Base-by-base conservation (phyloP, 2,113 vertebrate genomes). In the Microcebus griseorufus region DNA sequence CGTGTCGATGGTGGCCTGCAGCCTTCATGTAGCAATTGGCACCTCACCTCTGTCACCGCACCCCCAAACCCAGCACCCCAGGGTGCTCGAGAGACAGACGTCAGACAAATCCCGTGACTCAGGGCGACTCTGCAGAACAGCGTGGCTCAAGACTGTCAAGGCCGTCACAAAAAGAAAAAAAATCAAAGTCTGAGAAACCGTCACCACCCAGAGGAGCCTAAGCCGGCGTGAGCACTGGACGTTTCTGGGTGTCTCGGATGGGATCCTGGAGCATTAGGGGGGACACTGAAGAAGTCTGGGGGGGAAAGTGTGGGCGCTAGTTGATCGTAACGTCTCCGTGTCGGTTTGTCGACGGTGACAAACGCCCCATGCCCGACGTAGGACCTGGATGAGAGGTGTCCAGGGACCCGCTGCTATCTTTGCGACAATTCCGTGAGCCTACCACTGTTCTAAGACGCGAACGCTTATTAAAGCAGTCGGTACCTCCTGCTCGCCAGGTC, bases 1-100 rank as follows among this genome's bases (percentile, higher is more conserved):
- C n/a, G 20, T 9, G 11, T 0, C 2, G 5, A 22, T 20, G 6
- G 12, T 29, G 6, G 12, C 8, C 5, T 10, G 13, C 1, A 34
- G 2, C 12, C 53, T 8, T 9, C 1, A 42, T 2, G 10, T 7
- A 53, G 11, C 9, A 27, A 73, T 13, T 29, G 70, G 12, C 13
- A 10, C 5, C 6, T 20, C 23, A 17, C 70, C 85, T 58, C 18
- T 23, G 0, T 16, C 27, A 18, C 14, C 53, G 10, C 60, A 32
- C 37, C 42, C 84, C 29, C 4, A 22, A 34, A 10, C 37, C 37
- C 39, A 10, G 9, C 34, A 25, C 4, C 70, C 51, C 86, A 22
- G 20, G 6, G 4, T 16, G 23, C 60, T 23, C 37, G 20, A 14
- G 8, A 45, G 58, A 75, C 10, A 48, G 48, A 62, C 60, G 25